Percentiles rank a stretch among this genome's conserved stretches.
phyloP scores from a whole-genome alignment of 2,113 vertebrate genomes.

The Elachura formosa region DNA sequence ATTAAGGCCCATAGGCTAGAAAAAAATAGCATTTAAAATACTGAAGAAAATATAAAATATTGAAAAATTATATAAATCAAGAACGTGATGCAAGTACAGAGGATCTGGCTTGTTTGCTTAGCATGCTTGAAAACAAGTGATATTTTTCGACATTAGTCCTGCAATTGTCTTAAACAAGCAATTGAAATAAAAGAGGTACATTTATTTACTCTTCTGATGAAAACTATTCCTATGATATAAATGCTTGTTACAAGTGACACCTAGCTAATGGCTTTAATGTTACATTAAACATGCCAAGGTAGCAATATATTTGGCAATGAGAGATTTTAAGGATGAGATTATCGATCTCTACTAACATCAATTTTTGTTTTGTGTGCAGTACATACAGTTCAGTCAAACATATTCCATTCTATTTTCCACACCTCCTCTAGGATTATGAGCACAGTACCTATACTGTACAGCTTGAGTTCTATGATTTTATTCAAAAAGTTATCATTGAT shows the following conservation, averaged over 20 bases:
- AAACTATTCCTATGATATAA: background rate
- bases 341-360: background rate
- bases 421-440: background rate
- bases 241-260: background rate
- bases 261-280: constrained; percentile 4
- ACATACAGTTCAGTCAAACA: background rate
- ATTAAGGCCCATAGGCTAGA: background rate
- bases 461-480: background rate
- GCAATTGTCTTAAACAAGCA: background rate
- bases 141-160: background rate
- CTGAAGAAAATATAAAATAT: background rate
- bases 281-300: constrained; percentile 20
- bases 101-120: background rate
- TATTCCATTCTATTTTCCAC: background rate
- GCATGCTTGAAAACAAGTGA: background rate
- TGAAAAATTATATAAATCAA: background rate
- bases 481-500: background rate
- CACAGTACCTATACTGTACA: background rate
- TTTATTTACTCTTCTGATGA: background rate
- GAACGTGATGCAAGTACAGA: background rate
- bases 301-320: constrained; percentile 31
- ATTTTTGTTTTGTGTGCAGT: background rate
- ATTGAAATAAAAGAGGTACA: background rate
- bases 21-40: constrained; percentile 24
- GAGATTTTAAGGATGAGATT: constrained; percentile 7